Base-by-base conservation (phyloP, 2,113 vertebrate species). In the Hipposideros armiger region DNA sequence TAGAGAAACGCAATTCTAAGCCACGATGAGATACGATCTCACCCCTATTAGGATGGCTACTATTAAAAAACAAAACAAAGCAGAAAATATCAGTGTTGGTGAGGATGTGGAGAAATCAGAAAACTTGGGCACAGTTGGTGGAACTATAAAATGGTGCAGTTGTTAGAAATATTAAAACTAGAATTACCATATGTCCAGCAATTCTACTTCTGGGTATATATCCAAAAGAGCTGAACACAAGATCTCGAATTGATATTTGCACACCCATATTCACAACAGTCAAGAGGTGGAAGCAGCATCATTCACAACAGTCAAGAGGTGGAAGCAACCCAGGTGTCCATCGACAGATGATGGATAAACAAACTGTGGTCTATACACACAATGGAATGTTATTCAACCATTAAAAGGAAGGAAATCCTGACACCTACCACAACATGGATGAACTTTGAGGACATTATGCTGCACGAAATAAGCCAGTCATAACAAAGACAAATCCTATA, bases 351-450 rank as follows among this genome's bases (percentile, higher is more conserved):
- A 30, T 0, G 32, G 40, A 26, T 8, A 8, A 56, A 22, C 11
- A 28, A 47, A 22, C 3, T 9, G 54, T n/a, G 32, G 11, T 50
- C 47, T 10, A 24, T 20, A 11, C 19, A 58, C 4, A 17, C 1
- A 0, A 9, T 0, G 30, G 72, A 7, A n/a, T 7, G 1, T 20
- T 7, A 5, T 2, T 36, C 60, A 8, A 22, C 40, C 42, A 2
- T 4, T 0, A 11, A 22, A 3, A 17, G 74, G 64, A 9, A 52
- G 52, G 17, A 22, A 10, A 2, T 4, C 5, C 64, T 0, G 32
- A 17, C 9, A 24, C 42, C 5, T 7, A 32, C 74, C 2, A 2
- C 26, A 6, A 2, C 32, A 1, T 0, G 13, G 40, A 4, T 0
- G 4, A 20, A 10, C 19, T 60, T 9, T 8, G 32, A 5, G 22